These are phyloP conservation scores for Steromphala cineraria DNA, from an alignment of 2,888 invertebrate genomes.

Conservation along the genomic window DNA sequence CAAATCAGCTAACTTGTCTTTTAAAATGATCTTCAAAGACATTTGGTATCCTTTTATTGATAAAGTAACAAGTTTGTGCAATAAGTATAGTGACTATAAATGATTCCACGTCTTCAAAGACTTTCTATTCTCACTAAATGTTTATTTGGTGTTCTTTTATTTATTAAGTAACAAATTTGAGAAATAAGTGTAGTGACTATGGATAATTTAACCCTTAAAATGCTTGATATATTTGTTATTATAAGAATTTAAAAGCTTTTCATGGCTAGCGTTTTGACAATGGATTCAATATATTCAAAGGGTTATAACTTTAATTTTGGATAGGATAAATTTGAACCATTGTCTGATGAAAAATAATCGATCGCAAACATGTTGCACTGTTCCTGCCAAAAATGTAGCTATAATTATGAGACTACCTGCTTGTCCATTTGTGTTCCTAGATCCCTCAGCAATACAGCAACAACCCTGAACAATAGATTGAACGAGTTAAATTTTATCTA, in stretches of 20 bases:
- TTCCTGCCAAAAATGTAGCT: too few species aligned
- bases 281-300: too few species aligned
- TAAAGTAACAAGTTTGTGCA: neutral
- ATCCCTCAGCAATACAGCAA: too few species aligned
- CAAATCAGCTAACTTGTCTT: neutral
- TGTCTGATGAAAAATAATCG: too few species aligned
- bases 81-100: neutral
- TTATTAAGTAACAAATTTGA: neutral
- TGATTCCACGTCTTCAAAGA: neutral
- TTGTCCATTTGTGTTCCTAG: too few species aligned
- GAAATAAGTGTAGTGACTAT: neutral
- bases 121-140: too few species aligned
- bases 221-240: neutral
- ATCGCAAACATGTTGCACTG: neutral
- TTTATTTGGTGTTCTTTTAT: neutral
- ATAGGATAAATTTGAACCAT: too few species aligned
- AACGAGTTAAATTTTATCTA: too few species aligned
- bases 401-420: too few species aligned
- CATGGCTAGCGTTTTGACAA: neutral
- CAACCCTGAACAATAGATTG: too few species aligned
- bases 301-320: too few species aligned
- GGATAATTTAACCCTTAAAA: neutral
- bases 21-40: neutral
- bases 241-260: too few species aligned
- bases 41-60: neutral